phyloP scores from a whole-genome alignment of 1,140 invertebrate genomes.

The Sitophilus oryzae region DNA sequence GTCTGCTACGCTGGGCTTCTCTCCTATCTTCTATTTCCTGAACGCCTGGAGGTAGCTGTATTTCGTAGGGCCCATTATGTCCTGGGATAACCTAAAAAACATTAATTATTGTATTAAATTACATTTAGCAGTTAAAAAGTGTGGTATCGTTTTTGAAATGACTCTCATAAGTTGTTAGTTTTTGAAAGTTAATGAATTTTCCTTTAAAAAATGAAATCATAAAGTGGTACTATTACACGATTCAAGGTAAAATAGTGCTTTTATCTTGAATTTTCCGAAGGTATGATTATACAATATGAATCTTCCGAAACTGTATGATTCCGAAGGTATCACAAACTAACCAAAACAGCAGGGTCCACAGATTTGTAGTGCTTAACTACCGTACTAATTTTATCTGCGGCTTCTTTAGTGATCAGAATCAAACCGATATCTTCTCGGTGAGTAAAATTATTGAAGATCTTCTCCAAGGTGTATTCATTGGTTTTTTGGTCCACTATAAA shows the following conservation, averaged over 20 bases:
- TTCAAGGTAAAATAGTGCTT: too few species aligned
- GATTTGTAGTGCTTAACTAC: slow-evolving; percentile 10
- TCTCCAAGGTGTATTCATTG: slow-evolving; percentile 12
- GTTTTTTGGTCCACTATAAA: slow-evolving; percentile 13
- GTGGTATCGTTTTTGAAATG: too few species aligned
- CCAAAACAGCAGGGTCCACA: slow-evolving; percentile 16
- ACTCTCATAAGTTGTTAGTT: too few species aligned
- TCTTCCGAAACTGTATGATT: too few species aligned
- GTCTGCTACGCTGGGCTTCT: background rate
- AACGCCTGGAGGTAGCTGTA: slow-evolving; percentile 13
- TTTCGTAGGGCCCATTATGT: slow-evolving; percentile 26
- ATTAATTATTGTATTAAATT: too few species aligned
- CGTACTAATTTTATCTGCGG: slow-evolving; percentile 13
- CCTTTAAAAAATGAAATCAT: too few species aligned
- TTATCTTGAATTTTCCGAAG: too few species aligned
- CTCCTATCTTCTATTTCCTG: slow-evolving; percentile 15
- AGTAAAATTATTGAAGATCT: slow-evolving; percentile 9
- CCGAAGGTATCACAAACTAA: slow-evolving; percentile 4
- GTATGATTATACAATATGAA: too few species aligned
- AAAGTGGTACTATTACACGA: too few species aligned
- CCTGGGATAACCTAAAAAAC: slow-evolving; percentile 26
- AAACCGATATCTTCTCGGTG: slow-evolving; percentile 19
- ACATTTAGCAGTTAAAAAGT: too few species aligned
- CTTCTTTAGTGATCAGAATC: slow-evolving; percentile 24
- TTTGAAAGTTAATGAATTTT: too few species aligned